These are phyloP conservation scores for Anseranas semipalmata DNA, from an alignment of 2,113 vertebrate species.

Conservation along the genomic window DNA sequence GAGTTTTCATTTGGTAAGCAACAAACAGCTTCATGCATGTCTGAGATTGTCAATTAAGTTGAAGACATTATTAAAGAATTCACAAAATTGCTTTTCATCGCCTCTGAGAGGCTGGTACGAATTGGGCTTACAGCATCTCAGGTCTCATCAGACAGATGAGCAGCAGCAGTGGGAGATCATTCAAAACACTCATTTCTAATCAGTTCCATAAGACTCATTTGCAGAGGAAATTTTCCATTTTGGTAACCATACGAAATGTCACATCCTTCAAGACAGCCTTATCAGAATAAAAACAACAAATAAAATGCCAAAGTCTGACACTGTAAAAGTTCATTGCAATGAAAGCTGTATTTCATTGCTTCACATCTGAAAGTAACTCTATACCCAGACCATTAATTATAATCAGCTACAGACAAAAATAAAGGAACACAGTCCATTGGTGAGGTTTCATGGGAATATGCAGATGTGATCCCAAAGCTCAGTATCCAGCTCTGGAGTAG, in stretches of 20 bases:
- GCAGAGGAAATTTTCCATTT: not conserved
- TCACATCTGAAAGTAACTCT: not conserved
- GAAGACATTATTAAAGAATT: not conserved
- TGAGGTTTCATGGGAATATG: fast-evolving
- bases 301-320: not conserved
- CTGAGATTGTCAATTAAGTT: not conserved
- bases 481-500: not conserved
- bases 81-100: not conserved
- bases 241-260: not conserved
- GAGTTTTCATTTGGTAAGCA: not conserved
- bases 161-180: not conserved
- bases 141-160: not conserved
- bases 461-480: not conserved
- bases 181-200: not conserved
- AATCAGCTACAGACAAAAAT: not conserved
- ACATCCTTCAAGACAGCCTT: not conserved
- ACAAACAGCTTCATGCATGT: not conserved
- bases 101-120: fast-evolving
- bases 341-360: not conserved
- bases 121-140: not conserved
- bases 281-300: not conserved
- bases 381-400: not conserved
- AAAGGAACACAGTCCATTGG: fast-evolving
- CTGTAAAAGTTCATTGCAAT: not conserved
- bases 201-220: not conserved